A percentile compares a stretch with the other conserved stretches of the same genome.
These are phyloP conservation scores for Periplaneta americana DNA, from an alignment of 1,140 invertebrate genomes.

Conservation along the genomic window DNA sequence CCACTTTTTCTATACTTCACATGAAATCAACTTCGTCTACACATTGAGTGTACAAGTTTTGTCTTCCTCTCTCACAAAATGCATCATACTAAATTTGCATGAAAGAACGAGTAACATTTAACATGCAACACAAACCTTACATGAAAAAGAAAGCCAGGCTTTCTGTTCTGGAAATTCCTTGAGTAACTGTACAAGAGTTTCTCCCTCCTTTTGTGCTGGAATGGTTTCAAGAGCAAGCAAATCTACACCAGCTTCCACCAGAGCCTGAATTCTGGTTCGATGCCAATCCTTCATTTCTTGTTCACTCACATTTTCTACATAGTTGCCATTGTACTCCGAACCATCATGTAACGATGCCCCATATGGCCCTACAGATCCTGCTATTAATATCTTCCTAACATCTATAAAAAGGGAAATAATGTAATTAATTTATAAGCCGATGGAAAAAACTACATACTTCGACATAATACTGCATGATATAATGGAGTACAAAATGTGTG, in stretches of 20 bases:
- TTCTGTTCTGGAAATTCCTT: conserved; percentile 62
- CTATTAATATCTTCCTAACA: conserved; percentile 62
- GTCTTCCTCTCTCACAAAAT: too few species aligned
- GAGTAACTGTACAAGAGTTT: conserved; percentile 70
- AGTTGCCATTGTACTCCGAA: conserved; percentile 85
- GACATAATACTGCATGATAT: too few species aligned
- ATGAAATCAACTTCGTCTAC: too few species aligned
- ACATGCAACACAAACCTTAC: conserved; percentile 47
- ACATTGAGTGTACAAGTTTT: too few species aligned
- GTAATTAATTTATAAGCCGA: too few species aligned
- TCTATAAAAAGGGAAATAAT: too few species aligned
- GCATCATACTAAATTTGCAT: too few species aligned
- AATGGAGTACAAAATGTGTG: too few species aligned
- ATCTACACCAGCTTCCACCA: conserved; percentile 74
- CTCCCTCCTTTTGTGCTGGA: conserved; percentile 74
- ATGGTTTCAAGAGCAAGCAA: conserved; percentile 85
- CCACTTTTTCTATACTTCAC: too few species aligned
- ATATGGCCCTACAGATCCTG: conserved; percentile 86
- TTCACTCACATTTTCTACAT: conserved; percentile 54
- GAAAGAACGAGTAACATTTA: too few species aligned
- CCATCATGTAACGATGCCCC: conserved; percentile 81
- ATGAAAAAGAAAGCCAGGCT: conserved; percentile 80
- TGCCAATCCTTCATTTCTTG: conserved; percentile 76
- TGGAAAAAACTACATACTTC: too few species aligned
- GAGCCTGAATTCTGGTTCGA: conserved; percentile 62